Evolutionary conservation across 2,113 vertebrate genomes (phyloP).

Genomic region (Synchiropus splendidus): DNA sequence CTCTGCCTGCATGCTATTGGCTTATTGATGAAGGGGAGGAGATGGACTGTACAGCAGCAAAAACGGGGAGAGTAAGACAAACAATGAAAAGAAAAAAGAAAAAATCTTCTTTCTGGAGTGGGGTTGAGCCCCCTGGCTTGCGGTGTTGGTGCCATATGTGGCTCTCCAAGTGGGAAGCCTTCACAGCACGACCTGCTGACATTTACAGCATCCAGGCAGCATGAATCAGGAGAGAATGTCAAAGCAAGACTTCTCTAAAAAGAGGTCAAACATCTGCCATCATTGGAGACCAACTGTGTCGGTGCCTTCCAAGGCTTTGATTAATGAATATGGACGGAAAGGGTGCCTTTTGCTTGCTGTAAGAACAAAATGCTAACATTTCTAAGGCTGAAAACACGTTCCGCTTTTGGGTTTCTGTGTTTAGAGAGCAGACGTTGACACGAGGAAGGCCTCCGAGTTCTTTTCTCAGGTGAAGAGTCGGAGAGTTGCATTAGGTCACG

Average conservation of each 20-base stretch:
- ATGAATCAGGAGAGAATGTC: slow-evolving; percentile 36
- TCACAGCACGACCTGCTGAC: slow-evolving; percentile 50
- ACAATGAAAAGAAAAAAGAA: slow-evolving; percentile 39
- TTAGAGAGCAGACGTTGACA: not conserved
- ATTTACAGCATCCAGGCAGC: slow-evolving; percentile 44
- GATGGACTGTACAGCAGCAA: slow-evolving; percentile 33
- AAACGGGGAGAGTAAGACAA: slow-evolving; percentile 29
- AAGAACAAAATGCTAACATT: too few relatives aligned
- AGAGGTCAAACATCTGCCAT: slow-evolving; percentile 46
- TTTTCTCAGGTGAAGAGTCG: slow-evolving; percentile 17
- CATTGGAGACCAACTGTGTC: slow-evolving; percentile 35
- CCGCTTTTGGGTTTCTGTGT: too few relatives aligned
- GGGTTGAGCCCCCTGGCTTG: not conserved
- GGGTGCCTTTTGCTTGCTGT: too few relatives aligned
- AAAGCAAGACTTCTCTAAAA: slow-evolving; percentile 20
- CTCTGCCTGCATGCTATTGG: slow-evolving; percentile 53
- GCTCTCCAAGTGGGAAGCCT: slow-evolving; percentile 35
- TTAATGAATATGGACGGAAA: too few relatives aligned
- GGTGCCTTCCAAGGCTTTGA: slow-evolving; percentile 15
- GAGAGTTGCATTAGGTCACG: slow-evolving; percentile 27
- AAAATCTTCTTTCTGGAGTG: slow-evolving; percentile 30
- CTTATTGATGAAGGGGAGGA: slow-evolving; percentile 62
- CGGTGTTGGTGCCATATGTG: too few relatives aligned
- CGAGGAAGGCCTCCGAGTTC: slow-evolving; percentile 23
- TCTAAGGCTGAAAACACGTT: too few relatives aligned